Evolutionary conservation across 1,140 invertebrate genomes (phyloP), one percentile per base, ranked within the genome.

Genomic region (Idris sp.): DNA sequence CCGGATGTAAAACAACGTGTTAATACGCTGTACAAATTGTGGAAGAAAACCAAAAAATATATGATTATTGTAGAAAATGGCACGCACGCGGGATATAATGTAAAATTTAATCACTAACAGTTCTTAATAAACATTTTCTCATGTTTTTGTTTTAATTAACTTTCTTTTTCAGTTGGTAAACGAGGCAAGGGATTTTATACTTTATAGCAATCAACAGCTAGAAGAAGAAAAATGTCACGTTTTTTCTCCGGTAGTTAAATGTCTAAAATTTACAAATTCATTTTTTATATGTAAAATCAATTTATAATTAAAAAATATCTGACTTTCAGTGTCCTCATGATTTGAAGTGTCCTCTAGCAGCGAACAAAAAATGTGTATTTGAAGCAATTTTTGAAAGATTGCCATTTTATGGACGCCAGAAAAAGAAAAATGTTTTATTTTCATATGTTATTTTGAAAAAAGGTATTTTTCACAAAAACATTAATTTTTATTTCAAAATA

Each of bases 41-140:
- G 96, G 96, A 91, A 91, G 30, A 97, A 96, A 88, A 96, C 95
- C 7, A 88, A 91, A 59, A 90, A 92, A 9, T 96, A 94, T 83
- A 86, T 98, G 72, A 89, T 98, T 25, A 87, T 98, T 28, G 90
- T 96, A 8, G 96, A 98, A 87, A 89, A 93, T 76, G 97, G 97
- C 4, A 93, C 92, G 0, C 92, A 91, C 76, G 90, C 92, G 31
- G 96, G 96, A 4, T 97, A 93, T 78, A 88, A 90, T 81, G 89
- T 93, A 81, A 81, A 36, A 36, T 16, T 36, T 22, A 4, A 22
- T 22, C 2, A 22, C 19, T 6, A 22, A 22, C 19, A 22, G 19
- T 22, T 22, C 6, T 22, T 2, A 22, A 22, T n/a, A n/a, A n/a
- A n/a, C n/a, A n/a, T n/a, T n/a, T n/a, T n/a, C n/a, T n/a, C n/a